Conservation (phyloP, 2,797 vertebrate species). For the Cheirogaleus major region DNA sequence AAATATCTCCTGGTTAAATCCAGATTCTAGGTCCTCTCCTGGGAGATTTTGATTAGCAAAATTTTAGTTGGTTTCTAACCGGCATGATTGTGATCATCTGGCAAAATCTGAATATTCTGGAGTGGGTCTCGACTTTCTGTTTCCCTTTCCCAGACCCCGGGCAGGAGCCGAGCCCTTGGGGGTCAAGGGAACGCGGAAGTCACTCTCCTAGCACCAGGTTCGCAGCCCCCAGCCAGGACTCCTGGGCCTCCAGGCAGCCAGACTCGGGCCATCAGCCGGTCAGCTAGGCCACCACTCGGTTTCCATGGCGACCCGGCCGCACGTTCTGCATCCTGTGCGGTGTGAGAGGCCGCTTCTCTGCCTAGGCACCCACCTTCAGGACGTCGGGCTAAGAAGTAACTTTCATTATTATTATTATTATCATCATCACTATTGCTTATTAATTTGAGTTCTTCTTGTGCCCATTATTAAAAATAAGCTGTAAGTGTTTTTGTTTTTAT, state of each 20-base stretch:
- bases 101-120: background rate
- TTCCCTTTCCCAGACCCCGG: background rate
- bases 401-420: background rate
- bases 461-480: background rate
- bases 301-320: slow-evolving; percentile 38
- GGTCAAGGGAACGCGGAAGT: background rate
- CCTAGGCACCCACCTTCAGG: background rate
- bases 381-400: background rate
- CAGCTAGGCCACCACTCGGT: accelerated
- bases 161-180: background rate
- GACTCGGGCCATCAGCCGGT: too few relatives aligned
- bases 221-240: accelerated
- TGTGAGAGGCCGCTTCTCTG: accelerated
- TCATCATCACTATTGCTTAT: background rate
- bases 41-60: background rate
- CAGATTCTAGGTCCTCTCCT: background rate
- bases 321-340: accelerated
- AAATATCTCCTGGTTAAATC: background rate
- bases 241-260: accelerated
- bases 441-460: background rate
- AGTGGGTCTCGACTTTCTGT: background rate
- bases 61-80: background rate
- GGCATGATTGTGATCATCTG: background rate
- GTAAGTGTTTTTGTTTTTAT: background rate
- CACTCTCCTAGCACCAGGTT: accelerated